These are phyloP conservation scores for Drosophila planitibia DNA, from an alignment of 2,888 invertebrate species.

Conservation along the genomic window DNA sequence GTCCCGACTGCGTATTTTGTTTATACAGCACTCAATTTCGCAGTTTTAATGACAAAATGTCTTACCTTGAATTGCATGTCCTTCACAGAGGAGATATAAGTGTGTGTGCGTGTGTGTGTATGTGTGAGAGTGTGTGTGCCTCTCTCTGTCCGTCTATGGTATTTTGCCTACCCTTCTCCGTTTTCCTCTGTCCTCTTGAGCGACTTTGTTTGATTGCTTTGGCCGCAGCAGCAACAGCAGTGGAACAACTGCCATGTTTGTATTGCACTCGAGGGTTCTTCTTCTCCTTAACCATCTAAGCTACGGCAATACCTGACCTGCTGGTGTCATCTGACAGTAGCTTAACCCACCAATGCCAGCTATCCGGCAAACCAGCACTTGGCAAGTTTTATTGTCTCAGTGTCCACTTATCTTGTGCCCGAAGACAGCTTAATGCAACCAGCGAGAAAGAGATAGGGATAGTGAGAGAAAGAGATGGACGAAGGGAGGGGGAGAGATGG, in stretches of 20 bases:
- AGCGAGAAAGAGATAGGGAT: background rate
- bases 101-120: conserved; percentile 35
- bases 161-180: background rate
- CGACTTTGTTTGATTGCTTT: conserved; percentile 79
- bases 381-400: conserved; percentile 77
- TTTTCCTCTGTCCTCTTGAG: conserved; percentile 31
- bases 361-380: conserved; percentile 55
- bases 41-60: conserved; percentile 81
- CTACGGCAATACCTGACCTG: conserved; percentile 18
- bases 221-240: conserved; percentile 47
- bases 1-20: conserved; percentile 60
- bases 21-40: conserved; percentile 80
- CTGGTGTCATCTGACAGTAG: conserved; percentile 42
- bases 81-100: conserved; percentile 52
- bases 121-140: background rate
- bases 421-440: conserved; percentile 67
- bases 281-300: conserved; percentile 18
- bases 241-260: conserved; percentile 72
- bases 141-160: conserved; percentile 27
- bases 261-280: conserved; percentile 76
- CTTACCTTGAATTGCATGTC: conserved; percentile 75
- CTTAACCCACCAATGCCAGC: conserved; percentile 44
- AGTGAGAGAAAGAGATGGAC: background rate
- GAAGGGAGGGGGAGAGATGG: background rate
- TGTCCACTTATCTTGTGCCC: conserved; percentile 77